phyloP scores from a whole-genome alignment of 2,113 vertebrate species.

The Hiodon tergisus region DNA sequence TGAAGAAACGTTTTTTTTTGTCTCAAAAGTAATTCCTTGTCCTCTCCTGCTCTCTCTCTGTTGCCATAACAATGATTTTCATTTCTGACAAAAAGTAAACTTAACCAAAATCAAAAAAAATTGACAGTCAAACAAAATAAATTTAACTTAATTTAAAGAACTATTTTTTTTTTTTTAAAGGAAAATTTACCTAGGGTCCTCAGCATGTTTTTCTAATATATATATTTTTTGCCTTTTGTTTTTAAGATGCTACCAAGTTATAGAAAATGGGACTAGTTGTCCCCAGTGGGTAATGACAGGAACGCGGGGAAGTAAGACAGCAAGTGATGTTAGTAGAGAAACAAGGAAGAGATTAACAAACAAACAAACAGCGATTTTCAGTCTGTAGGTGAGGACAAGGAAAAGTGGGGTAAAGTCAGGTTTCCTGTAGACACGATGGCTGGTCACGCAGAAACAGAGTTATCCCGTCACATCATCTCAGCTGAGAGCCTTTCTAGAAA shows the following conservation, averaged over 20 bases:
- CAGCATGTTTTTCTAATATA: slow-evolving; percentile 36
- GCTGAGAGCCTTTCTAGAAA: slow-evolving; percentile 38
- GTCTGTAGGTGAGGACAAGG: slow-evolving; percentile 57
- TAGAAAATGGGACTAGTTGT: slow-evolving; percentile 42
- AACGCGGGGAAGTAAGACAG: slow-evolving; percentile 46
- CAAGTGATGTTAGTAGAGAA: slow-evolving; percentile 68
- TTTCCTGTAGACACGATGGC: slow-evolving; percentile 55
- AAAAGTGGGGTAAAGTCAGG: slow-evolving; percentile 42
- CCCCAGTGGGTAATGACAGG: slow-evolving; percentile 71
- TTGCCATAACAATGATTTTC: slow-evolving; percentile 39
- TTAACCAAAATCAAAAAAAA: slow-evolving; percentile 44
- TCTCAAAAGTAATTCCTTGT: slow-evolving; percentile 7
- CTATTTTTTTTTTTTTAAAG: slow-evolving; percentile 55
- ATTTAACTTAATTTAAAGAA: slow-evolving; percentile 52
- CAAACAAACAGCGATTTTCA: slow-evolving; percentile 46
- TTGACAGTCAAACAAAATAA: slow-evolving; percentile 51
- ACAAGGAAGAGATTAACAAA: slow-evolving; percentile 41
- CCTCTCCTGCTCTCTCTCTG: slow-evolving; percentile 25
- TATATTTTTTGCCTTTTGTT: slow-evolving; percentile 23
- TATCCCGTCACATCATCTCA: slow-evolving; percentile 53
- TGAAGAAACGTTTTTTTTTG: slow-evolving; percentile 24
- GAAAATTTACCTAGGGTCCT: slow-evolving; percentile 33
- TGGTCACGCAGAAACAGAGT: slow-evolving; percentile 58
- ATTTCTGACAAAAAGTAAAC: slow-evolving; percentile 51
- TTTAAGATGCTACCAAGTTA: slow-evolving; percentile 55